phyloP scores from a whole-genome alignment of 1,140 invertebrate species.

The Doryteuthis pealeii region DNA sequence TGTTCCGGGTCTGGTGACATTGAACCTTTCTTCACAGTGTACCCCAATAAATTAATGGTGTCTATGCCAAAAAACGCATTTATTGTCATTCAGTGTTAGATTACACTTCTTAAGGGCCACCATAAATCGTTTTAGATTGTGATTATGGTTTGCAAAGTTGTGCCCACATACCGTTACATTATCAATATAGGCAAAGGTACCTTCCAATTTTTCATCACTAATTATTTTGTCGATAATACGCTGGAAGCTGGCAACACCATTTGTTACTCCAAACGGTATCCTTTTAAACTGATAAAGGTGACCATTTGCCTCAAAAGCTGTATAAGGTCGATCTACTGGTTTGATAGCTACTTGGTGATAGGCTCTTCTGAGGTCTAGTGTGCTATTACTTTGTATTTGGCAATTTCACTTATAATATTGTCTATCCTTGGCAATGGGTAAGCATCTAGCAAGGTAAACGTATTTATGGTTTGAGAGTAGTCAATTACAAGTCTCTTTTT shows the following conservation, averaged over 20 bases:
- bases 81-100: background rate
- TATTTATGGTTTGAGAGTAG: background rate
- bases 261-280: conserved; percentile 13
- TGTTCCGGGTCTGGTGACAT: background rate
- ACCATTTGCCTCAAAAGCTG: conserved; percentile 12
- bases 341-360: too few relatives aligned
- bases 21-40: background rate
- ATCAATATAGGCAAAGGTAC: background rate
- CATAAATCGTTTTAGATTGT: background rate
- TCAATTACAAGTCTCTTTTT: too few relatives aligned
- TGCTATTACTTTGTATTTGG: background rate
- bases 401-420: background rate
- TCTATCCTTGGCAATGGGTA: background rate
- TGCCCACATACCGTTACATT: background rate
- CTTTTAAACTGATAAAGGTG: background rate
- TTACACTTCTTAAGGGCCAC: background rate
- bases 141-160: background rate
- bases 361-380: too few relatives aligned
- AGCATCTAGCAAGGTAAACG: background rate
- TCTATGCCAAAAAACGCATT: background rate
- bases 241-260: conserved; percentile 11
- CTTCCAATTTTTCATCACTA: background rate
- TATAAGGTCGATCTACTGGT: too few relatives aligned
- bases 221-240: conserved; percentile 4
- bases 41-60: background rate